phyloP scores from a whole-genome alignment of 2,113 vertebrate genomes.

The Montifringilla adamsi region DNA sequence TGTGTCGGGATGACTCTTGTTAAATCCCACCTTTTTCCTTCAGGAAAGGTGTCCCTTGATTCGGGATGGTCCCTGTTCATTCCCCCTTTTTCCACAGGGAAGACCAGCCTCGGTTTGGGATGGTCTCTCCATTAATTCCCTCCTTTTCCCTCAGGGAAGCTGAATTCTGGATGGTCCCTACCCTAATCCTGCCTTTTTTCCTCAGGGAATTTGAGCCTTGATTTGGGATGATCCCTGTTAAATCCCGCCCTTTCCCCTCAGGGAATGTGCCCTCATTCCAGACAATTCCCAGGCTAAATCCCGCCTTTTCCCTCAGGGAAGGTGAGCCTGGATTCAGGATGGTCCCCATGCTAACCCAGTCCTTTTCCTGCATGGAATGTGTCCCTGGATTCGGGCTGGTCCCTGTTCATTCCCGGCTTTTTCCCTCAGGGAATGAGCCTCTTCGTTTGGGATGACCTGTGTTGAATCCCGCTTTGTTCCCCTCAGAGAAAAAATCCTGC shows the following conservation, averaged over 20 bases:
- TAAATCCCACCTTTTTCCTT: not conserved
- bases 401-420: not conserved
- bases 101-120: too few species aligned
- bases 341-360: too few species aligned
- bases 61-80: not conserved
- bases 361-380: too few species aligned
- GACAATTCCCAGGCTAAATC: not conserved
- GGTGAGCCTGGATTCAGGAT: too few species aligned
- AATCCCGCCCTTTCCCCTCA: accelerated
- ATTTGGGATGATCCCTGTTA: too few species aligned
- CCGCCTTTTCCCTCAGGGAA: not conserved
- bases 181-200: too few species aligned
- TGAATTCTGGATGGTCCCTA: not conserved
- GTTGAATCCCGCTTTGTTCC: too few species aligned
- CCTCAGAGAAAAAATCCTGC: too few species aligned
- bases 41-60: not conserved
- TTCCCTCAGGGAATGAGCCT: too few species aligned
- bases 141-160: not conserved
- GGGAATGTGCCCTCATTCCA: not conserved
- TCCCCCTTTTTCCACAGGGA: not conserved
- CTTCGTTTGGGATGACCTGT: too few species aligned
- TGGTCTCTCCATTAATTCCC: not conserved
- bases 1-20: too few species aligned
- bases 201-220: accelerated
- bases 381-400: too few species aligned